Base-by-base conservation (phyloP, 2,113 vertebrate genomes). In the Pseudois nayaur region DNA sequence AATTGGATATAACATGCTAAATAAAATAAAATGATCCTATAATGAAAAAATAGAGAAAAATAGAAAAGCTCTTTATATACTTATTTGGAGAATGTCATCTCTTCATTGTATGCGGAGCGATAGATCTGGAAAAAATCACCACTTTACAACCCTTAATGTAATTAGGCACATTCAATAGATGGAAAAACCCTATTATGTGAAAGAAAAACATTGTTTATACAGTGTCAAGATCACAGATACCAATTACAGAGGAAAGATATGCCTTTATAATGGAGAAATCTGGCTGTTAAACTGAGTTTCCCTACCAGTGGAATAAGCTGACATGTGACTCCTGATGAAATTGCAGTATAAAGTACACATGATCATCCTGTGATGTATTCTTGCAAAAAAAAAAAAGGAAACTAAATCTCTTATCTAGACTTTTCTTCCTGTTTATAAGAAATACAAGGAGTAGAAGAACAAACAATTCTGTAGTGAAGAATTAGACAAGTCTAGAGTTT, bases 31-130 rank as follows among this genome's bases (percentile, higher is more conserved):
- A 85, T 27, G 78, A 64, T 15, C 13, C 6, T 14, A 43, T 74
- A 40, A 67, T 91, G 62, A 71, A 64, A 45, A 82, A 50, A 40
- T 25, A 54, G 33, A 27, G 60, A 29, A 31, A 36, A 87, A 25
- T 40, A 45, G 60, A 8, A 74, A 74, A 90, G 3, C 4, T 74
- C 10, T 87, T 31, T n/a, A 33, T 87, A 62, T 83, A 71, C 11
- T 86, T 57, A 82, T 64, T 79, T 96, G 52, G 96, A 57, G 64
- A 91, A 86, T 40, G 40, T 17, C n/a, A n/a, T 87, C 52, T 96
- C 83, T 92, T 71, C 89, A 36, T 74, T 87, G n/a, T 93, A n/a
- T 3, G 33, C 16, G 5, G 45, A 94, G 31, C 43, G 25, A 48
- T 45, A 62, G 31, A 71, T 40, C 60, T 52, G 90, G 89, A 76